Conservation (phyloP, 2,888 invertebrate species). For the Pteria penguin region DNA sequence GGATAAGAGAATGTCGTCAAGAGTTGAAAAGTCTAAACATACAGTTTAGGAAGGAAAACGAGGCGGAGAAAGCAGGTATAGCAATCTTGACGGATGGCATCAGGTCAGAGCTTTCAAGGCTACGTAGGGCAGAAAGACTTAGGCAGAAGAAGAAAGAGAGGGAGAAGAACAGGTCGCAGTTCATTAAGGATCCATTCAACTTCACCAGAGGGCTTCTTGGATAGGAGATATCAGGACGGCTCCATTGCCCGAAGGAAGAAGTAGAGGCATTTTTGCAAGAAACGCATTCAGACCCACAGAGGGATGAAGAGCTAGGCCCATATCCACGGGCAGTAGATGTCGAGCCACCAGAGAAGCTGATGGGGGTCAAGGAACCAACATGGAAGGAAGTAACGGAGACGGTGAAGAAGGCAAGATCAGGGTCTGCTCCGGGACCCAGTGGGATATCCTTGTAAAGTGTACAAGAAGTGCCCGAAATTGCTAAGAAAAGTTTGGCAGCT, state of each 20-base stretch:
- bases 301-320: constrained; percentile 26
- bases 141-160: background rate
- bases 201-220: constrained; percentile 26
- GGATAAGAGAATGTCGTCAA: constrained; percentile 14
- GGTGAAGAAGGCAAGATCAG: constrained; percentile 28
- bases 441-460: constrained; percentile 45
- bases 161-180: background rate
- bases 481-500: constrained; percentile 33
- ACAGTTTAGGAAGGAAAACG: constrained; percentile 8
- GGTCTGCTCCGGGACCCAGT: constrained; percentile 42
- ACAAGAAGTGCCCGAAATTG: constrained; percentile 43
- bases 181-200: constrained; percentile 27
- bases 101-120: constrained; percentile 9
- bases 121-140: constrained; percentile 1
- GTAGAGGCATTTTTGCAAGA: constrained; percentile 25
- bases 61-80: constrained; percentile 15
- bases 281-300: constrained; percentile 19
- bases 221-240: constrained; percentile 22
- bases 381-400: constrained; percentile 26
- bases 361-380: constrained; percentile 16
- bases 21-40: constrained; percentile 6
- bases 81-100: constrained; percentile 12
- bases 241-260: constrained; percentile 28
- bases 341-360: constrained; percentile 9
- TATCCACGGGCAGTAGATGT: constrained; percentile 13